These are phyloP conservation scores for Bovichtus variegatus DNA, from an alignment of 2,797 vertebrate genomes.

Conservation along the genomic window DNA sequence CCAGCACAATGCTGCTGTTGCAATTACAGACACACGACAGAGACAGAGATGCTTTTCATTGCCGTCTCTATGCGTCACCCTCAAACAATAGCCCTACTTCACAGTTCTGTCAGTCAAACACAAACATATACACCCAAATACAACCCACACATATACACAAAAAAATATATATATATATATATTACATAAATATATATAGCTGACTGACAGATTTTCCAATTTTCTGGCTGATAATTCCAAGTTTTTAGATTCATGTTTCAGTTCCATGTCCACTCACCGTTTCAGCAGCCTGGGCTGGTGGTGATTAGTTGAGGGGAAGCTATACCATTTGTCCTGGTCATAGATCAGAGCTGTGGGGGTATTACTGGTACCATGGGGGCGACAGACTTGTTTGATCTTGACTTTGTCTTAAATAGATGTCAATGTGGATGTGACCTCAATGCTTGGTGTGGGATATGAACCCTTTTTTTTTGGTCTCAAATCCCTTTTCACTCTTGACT, in stretches of 20 bases:
- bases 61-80: constrained; percentile 32
- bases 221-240: background rate
- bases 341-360: constrained; percentile 30
- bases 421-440: constrained; percentile 44
- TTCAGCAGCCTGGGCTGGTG: constrained; percentile 26
- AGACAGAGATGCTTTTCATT: constrained; percentile 43
- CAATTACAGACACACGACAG: constrained; percentile 62
- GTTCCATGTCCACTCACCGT: background rate
- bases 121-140: constrained; percentile 20
- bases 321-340: constrained; percentile 34
- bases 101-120: constrained; percentile 28
- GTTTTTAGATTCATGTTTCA: constrained; percentile 14
- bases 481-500: constrained; percentile 21
- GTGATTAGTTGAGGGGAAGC: constrained; percentile 49
- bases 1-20: constrained; percentile 56
- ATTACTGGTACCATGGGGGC: constrained; percentile 30
- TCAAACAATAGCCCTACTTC: constrained; percentile 28
- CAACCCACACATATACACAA: background rate
- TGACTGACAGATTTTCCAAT: background rate
- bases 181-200: too few species aligned
- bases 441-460: constrained; percentile 31
- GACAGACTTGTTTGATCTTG: constrained; percentile 63
- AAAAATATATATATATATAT: too few species aligned
- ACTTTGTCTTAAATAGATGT: constrained; percentile 57
- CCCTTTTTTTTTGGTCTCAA: constrained; percentile 35